Percentiles rank a stretch among this genome's conserved stretches.
Conservation (phyloP, 1,140 invertebrate species). For the Telenomus remus region DNA sequence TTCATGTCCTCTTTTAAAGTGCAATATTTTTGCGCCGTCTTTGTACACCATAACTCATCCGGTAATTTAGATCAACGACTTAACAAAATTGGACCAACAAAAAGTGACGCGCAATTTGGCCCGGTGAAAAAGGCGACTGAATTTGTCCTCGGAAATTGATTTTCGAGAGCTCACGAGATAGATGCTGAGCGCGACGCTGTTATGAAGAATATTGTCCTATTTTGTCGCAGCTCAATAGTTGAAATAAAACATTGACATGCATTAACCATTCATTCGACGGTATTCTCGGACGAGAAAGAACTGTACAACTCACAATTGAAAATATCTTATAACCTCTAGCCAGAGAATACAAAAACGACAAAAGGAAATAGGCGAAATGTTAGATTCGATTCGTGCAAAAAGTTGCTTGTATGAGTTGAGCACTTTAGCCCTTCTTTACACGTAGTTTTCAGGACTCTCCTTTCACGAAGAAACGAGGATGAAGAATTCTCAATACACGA, state of each 20-base stretch:
- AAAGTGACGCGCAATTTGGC: conserved; percentile 34
- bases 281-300: too few species aligned
- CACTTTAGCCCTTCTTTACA: conserved; percentile 38
- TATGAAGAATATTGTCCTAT: too few species aligned
- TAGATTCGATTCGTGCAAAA: conserved; percentile 27
- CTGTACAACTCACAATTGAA: too few species aligned
- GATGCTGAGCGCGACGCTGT: too few species aligned
- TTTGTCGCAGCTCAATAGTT: too few species aligned
- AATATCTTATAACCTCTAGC: too few species aligned
- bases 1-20: not conserved
- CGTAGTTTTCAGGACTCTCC: conserved; percentile 19
- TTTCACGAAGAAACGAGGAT: conserved; percentile 17
- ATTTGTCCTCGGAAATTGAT: conserved; percentile 23
- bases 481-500: conserved; percentile 38
- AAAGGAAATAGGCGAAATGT: conserved; percentile 19
- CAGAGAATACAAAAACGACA: not conserved
- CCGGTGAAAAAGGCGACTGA: conserved; percentile 3
- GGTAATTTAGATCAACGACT: conserved; percentile 36
- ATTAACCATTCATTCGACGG: conserved; percentile 9
- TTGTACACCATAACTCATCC: conserved; percentile 30
- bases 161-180: not conserved
- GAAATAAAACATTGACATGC: too few species aligned
- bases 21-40: conserved; percentile 32
- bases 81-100: conserved; percentile 39
- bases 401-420: conserved; percentile 23